These are phyloP conservation scores for Drosophila monieri DNA, from an alignment of 2,888 invertebrate species.

Conservation along the genomic window DNA sequence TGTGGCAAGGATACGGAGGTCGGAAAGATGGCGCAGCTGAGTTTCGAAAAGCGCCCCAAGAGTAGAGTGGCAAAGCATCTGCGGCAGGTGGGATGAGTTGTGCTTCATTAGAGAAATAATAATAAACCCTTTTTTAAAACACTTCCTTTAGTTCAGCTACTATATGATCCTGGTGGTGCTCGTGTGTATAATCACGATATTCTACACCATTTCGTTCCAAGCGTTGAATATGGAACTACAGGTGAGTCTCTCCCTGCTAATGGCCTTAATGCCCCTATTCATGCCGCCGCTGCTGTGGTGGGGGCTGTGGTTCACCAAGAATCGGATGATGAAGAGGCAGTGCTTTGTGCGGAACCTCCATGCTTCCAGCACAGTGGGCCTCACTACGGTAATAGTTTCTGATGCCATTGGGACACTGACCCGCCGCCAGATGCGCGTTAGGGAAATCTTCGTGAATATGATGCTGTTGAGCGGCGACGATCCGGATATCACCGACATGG, in stretches of 20 bases:
- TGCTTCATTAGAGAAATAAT: no score
- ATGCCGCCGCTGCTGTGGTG: conserved; percentile 46
- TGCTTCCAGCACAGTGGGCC: conserved; percentile 49
- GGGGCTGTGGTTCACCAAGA: conserved; percentile 31
- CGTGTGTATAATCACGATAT: conserved; percentile 1
- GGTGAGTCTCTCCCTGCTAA: conserved; percentile 31
- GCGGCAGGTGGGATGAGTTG: conserved; percentile 38
- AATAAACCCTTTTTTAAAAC: no score
- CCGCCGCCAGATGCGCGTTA: conserved; percentile 30
- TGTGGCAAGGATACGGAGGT: conserved; percentile 57
- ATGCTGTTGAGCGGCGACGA: neutral
- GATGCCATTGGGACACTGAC: conserved; percentile 49
- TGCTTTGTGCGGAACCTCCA: conserved; percentile 52
- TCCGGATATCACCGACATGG: rapidly evolving
- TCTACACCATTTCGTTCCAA: conserved; percentile 1
- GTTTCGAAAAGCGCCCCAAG: conserved; percentile 27
- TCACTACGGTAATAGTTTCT: conserved; percentile 54
- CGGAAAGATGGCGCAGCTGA: conserved; percentile 38
- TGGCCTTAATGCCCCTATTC: conserved; percentile 40
- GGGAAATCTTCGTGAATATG: conserved; percentile 53
- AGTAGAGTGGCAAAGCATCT: conserved; percentile 27
- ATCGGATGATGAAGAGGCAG: conserved; percentile 7
- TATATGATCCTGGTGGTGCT: conserved; percentile 15
- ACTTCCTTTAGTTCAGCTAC: neutral
- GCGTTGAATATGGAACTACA: conserved; percentile 5